Percentiles rank a stretch among this genome's conserved stretches.
These are phyloP conservation scores for Mungos mungo DNA, from an alignment of 2,113 vertebrate species.

Conservation along the genomic window DNA sequence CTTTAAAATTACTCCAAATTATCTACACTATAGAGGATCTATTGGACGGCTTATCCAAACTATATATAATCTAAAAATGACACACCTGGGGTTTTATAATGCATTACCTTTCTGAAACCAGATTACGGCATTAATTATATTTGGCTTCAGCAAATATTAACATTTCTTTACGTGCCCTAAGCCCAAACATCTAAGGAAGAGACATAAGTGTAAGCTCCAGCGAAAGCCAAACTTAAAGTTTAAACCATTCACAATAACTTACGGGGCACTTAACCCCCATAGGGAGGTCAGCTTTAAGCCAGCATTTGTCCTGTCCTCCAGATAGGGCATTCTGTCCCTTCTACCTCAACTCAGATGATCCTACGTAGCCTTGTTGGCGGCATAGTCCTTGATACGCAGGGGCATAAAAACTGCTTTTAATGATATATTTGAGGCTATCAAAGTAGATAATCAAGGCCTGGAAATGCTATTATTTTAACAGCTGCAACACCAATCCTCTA, in stretches of 20 bases:
- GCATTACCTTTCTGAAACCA: slow-evolving; percentile 34
- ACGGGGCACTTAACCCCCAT: not conserved
- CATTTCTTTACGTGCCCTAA: slow-evolving; percentile 43
- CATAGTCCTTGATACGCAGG: not conserved
- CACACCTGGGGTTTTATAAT: slow-evolving; percentile 7
- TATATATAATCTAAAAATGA: slow-evolving; percentile 48
- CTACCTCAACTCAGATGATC: not conserved
- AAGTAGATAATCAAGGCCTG: slow-evolving; percentile 18
- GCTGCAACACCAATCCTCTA: not conserved
- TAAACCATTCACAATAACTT: slow-evolving; percentile 6
- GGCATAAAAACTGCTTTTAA: not conserved
- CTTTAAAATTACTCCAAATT: slow-evolving; percentile 35
- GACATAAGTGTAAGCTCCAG: not conserved
- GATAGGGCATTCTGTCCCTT: not conserved
- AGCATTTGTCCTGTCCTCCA: too few species aligned
- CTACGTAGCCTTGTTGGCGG: not conserved
- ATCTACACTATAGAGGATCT: not conserved
- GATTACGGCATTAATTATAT: slow-evolving; percentile 47
- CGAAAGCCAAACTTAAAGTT: not conserved
- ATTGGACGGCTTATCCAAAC: not conserved
- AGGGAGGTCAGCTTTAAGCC: not conserved
- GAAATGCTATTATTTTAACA: slow-evolving; percentile 55
- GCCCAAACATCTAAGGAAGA: slow-evolving; percentile 48
- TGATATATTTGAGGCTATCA: not conserved
- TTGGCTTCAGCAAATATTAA: slow-evolving; percentile 59